Evolutionary conservation across 35 echinoderm and acorn worm genomes (phyloP).

Genomic region (Chiridota heheva): DNA sequence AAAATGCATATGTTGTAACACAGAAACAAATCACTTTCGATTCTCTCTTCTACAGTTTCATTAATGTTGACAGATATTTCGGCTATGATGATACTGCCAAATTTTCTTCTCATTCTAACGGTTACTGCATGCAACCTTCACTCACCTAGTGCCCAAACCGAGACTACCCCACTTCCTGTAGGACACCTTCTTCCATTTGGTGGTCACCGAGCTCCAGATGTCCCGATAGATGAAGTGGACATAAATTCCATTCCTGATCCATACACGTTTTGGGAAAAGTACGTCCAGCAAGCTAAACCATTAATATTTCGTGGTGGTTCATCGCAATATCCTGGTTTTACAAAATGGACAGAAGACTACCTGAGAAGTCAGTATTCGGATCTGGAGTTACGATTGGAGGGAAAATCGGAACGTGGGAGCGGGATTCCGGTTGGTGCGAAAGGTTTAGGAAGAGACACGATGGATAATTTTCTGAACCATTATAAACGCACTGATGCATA

Average conservation of each 20-base stretch:
- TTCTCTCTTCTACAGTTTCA: too few species aligned
- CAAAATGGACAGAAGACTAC: conserved; percentile 58
- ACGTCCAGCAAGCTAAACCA: conserved; percentile 38
- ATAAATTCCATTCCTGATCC: conserved; percentile 60
- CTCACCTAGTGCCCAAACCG: too few species aligned
- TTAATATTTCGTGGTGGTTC: conserved; percentile 48
- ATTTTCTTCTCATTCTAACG: too few species aligned
- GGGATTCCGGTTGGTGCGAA: conserved; percentile 62
- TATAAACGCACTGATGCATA: conserved; percentile 35
- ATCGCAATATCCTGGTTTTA: conserved; percentile 36
- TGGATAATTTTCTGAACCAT: conserved; percentile 52
- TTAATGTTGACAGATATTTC: too few species aligned
- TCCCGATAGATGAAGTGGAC: conserved; percentile 50
- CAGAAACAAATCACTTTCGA: too few species aligned
- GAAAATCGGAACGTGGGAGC: conserved; percentile 55
- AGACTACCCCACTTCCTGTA: conserved; percentile 32
- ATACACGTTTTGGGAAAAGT: conserved; percentile 66
- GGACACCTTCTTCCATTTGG: conserved; percentile 68
- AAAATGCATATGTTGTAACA: too few species aligned
- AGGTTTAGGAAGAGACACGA: conserved; percentile 63
- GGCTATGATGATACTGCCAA: too few species aligned
- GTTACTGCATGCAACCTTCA: too few species aligned
- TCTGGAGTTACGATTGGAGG: conserved; percentile 63
- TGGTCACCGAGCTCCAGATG: conserved; percentile 68
- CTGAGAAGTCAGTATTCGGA: conserved; percentile 52